Base-by-base conservation (phyloP, 2,888 invertebrate genomes). In the Apamea monoglypha region DNA sequence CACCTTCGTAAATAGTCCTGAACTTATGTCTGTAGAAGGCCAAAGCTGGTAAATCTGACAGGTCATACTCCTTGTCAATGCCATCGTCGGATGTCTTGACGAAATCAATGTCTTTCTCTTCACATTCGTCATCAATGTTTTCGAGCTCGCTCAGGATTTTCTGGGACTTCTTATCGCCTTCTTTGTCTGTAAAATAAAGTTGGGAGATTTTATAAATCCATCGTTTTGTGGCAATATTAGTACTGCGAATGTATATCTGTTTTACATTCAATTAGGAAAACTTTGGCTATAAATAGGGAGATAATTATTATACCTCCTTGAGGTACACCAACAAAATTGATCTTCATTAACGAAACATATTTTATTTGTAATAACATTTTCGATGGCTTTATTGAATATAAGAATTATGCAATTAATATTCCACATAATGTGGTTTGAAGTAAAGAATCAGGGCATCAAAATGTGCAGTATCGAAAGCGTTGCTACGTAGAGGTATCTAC, bases 51-150 rank as follows among this genome's bases (percentile, higher is more conserved):
- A 99, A 96, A 25, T 97, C 97, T 36, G 98, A 97, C 36, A 99
- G 97, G 94, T 99, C 99, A 93, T 99, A 99, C 96, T 99, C 99
- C 91, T 98, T 98, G 83, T 98, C 98, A 79, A 99, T 98, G 69
- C 98, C 98, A 50, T 98, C 98, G 92, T 99, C 99, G 16, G 99
- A 99, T 86, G 99, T 99, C 94, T 99, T 99, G 0, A 99, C 98
- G 93, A 99, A 99, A 94, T 98, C 98, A 87, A 99, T 98, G 90
- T 98, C 98, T 94, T 98, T 98, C 92, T 99, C 98, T 96, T 99
- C 99, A 92, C 99, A 99, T 92, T 99, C 99, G 90, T 99, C 99
- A 92, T 99, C 99, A 90, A 99, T 99, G 91, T 99, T 99, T 94
- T 99, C 99, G 82, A 99, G 94, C 93, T 99, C 99, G 91, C 98